These are phyloP conservation scores for Lophius piscatorius DNA, from an alignment of 2,113 vertebrate genomes.

Conservation along the genomic window DNA sequence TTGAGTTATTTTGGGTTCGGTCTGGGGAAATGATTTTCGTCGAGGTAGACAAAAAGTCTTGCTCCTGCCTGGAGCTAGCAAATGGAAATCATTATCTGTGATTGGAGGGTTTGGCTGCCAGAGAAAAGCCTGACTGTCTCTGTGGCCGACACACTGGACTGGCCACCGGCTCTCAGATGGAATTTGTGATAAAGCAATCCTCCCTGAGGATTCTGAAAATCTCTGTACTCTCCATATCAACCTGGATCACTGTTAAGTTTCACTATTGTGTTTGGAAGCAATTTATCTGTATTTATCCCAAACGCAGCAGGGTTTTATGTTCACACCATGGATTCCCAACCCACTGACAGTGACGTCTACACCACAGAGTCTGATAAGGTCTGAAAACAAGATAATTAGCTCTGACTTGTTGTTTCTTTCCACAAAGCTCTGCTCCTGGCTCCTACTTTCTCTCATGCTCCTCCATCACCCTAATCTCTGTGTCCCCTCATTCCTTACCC, in stretches of 20 bases:
- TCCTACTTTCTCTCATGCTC: constrained; percentile 44
- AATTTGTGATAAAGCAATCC: constrained; percentile 60
- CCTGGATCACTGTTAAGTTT: constrained; percentile 29
- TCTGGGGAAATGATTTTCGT: constrained; percentile 28
- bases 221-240: constrained; percentile 21
- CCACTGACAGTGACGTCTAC: constrained; percentile 4
- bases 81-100: constrained; percentile 73
- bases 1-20: constrained; percentile 17
- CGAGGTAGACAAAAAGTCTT: constrained; percentile 33
- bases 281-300: constrained; percentile 36
- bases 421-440: constrained; percentile 32
- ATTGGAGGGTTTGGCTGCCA: constrained; percentile 63
- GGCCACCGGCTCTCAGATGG: constrained; percentile 42
- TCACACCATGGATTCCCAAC: constrained; percentile 21
- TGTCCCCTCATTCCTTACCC: constrained; percentile 13
- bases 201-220: constrained; percentile 14
- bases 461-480: constrained; percentile 49
- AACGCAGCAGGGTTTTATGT: neutral
- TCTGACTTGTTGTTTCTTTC: constrained; percentile 45
- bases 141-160: constrained; percentile 47
- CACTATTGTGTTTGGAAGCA: constrained; percentile 36
- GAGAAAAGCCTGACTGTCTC: constrained; percentile 27
- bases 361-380: constrained; percentile 39
- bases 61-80: constrained; percentile 42
- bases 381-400: constrained; percentile 47